phyloP scores from a whole-genome alignment of 2,888 invertebrate species.

The Patella pellucida region DNA sequence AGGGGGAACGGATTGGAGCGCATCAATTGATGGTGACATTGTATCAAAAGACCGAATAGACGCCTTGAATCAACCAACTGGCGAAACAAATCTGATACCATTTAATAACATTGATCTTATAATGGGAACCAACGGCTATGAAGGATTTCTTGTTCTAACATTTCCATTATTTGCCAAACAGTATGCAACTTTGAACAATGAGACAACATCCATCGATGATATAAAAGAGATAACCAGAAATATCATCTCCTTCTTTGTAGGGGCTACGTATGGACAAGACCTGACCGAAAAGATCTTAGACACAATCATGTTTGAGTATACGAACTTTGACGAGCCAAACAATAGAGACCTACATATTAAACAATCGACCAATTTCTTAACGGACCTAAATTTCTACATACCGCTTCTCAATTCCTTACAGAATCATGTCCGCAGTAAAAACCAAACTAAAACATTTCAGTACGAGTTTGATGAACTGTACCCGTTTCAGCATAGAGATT shows the following conservation, averaged over 20 bases:
- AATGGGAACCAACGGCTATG: slow-evolving; percentile 4
- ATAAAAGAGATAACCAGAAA: background rate
- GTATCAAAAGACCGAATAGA: background rate
- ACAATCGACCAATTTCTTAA: background rate
- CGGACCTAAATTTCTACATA: background rate
- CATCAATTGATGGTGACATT: background rate
- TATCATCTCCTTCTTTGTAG: background rate
- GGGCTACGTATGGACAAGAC: background rate
- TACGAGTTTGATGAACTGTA: slow-evolving; percentile 1
- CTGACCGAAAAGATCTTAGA: background rate
- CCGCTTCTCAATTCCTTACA: background rate
- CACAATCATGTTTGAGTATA: background rate
- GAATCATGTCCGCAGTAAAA: background rate
- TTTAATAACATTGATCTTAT: background rate
- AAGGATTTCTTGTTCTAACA: background rate
- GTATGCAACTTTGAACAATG: background rate
- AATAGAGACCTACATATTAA: background rate
- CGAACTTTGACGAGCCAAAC: background rate
- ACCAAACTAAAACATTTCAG: background rate
- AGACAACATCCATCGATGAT: background rate
- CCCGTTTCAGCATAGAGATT: background rate
- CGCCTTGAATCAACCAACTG: background rate
- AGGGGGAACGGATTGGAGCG: background rate
- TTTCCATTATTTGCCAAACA: background rate
- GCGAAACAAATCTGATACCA: background rate